Conservation (phyloP, 2,888 invertebrate genomes). For the Apodemia hepburni region DNA sequence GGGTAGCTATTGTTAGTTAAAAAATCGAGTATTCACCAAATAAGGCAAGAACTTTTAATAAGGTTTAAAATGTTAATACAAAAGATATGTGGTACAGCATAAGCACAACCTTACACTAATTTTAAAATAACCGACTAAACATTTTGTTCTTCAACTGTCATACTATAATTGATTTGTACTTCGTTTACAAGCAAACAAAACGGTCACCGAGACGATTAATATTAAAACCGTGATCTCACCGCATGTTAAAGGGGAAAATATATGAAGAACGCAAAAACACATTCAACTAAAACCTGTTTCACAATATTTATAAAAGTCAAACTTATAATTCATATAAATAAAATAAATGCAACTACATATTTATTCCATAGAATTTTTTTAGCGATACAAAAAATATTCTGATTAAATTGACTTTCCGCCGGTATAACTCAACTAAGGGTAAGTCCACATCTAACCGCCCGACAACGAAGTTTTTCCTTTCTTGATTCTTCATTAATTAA, state of each 20-base stretch:
- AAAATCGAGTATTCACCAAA: constrained; percentile 45
- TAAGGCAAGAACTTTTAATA: constrained; percentile 44
- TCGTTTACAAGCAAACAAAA: constrained; percentile 53
- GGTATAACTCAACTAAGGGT: neutral
- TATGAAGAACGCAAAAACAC: constrained; percentile 17
- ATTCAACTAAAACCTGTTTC: constrained; percentile 25
- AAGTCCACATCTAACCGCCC: too few relatives aligned
- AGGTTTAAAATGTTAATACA: constrained; percentile 24
- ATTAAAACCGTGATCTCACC: neutral
- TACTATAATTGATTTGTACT: constrained; percentile 61
- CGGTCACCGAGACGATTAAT: constrained; percentile 32
- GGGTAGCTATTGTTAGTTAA: constrained; percentile 39
- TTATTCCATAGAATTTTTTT: neutral
- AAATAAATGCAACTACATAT: neutral
- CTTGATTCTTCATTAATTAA: neutral
- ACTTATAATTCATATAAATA: neutral
- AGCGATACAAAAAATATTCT: neutral
- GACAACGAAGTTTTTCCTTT: neutral
- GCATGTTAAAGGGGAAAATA: neutral
- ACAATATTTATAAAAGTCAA: neutral
- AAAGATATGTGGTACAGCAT: constrained; percentile 57
- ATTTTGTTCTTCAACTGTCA: constrained; percentile 43
- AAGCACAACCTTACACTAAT: constrained; percentile 54
- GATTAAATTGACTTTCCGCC: neutral
- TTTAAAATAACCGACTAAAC: constrained; percentile 26